phyloP scores from a whole-genome alignment of 35 echinoderm and acorn worm genomes.

The Stichopus chloronotus region DNA sequence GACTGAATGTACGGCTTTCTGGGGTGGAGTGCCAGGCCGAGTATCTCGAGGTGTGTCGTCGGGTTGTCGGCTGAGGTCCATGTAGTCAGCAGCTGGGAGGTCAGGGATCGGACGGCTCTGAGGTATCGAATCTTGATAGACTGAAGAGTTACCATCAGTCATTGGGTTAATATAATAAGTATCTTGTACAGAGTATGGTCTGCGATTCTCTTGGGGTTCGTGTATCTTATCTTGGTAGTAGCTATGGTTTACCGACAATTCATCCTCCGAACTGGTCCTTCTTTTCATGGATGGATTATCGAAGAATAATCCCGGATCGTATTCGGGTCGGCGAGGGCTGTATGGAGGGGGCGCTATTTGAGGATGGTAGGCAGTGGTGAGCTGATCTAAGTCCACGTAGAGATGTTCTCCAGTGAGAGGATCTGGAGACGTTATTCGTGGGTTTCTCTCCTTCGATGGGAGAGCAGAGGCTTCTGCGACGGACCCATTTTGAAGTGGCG shows the following conservation, averaged over 20 bases:
- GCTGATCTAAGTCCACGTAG: slow-evolving; percentile 40
- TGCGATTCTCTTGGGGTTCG: neutral
- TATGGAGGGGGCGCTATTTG: slow-evolving; percentile 28
- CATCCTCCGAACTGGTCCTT: neutral
- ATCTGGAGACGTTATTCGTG: neutral
- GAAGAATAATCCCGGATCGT: neutral
- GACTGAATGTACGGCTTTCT: neutral
- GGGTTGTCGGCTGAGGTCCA: neutral
- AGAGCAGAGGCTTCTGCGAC: neutral
- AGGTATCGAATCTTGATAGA: neutral
- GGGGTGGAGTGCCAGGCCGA: neutral
- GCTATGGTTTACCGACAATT: neutral
- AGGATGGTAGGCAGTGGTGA: neutral
- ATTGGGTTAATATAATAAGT: slow-evolving; percentile 29
- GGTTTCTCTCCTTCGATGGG: neutral
- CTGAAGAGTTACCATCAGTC: neutral
- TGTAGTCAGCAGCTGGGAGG: slow-evolving; percentile 21
- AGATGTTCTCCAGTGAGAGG: slow-evolving; percentile 19
- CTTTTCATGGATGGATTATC: slow-evolving; percentile 31
- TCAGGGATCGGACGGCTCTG: neutral
- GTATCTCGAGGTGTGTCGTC: neutral
- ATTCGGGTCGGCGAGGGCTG: neutral
- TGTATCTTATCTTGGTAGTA: slow-evolving; percentile 12
- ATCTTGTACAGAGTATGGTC: neutral
- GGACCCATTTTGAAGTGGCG: neutral